phyloP scores from a whole-genome alignment of 35 echinoderm and acorn worm species.

The Holothuria glaberrima region DNA sequence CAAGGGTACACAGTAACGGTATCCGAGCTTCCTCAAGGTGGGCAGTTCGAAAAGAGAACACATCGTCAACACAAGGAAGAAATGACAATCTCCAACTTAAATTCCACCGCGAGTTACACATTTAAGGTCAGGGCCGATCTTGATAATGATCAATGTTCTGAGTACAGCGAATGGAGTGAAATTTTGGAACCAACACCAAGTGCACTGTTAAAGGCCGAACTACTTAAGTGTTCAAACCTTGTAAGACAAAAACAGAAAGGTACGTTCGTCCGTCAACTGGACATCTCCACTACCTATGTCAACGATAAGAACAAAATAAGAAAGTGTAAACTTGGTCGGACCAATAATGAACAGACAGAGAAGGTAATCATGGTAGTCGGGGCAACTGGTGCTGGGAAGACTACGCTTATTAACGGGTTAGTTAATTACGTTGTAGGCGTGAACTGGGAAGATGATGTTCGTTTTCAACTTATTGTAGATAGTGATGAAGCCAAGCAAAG shows the following conservation, averaged over 20 bases:
- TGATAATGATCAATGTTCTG: not conserved
- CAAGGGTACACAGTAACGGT: not conserved
- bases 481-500: not conserved
- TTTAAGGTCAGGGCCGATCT: not conserved
- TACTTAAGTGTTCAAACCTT: not conserved
- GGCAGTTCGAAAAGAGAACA: not conserved
- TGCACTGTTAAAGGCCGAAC: not conserved
- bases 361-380: conserved; percentile 12
- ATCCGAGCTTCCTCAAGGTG: not conserved
- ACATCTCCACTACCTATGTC: not conserved
- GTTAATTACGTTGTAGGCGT: conserved; percentile 58
- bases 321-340: no score
- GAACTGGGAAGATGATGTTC: conserved; percentile 59
- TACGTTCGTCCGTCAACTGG: not conserved
- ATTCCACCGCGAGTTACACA: not conserved
- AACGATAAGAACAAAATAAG: not conserved
- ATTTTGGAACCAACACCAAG: not conserved
- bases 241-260: not conserved
- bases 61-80: not conserved
- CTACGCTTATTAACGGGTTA: no score
- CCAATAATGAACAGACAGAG: not conserved
- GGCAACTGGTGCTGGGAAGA: no score
- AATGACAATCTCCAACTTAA: not conserved
- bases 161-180: not conserved
- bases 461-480: conserved; percentile 53